Base-by-base conservation (phyloP, 2,888 invertebrate genomes). In the Podotricha telesiphe region DNA sequence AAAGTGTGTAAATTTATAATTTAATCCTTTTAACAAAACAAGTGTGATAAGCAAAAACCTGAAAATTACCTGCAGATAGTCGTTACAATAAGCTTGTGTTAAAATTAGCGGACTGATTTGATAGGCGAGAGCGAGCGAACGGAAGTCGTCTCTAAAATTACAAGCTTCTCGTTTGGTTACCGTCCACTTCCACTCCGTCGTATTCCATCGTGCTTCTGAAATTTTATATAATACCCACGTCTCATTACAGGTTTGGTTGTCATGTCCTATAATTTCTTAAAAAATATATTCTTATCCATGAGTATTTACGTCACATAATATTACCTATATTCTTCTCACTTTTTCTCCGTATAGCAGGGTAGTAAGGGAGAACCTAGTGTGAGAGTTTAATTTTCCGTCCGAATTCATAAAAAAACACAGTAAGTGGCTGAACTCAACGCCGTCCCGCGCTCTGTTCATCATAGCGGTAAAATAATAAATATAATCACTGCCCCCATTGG, bases 131-230 rank as follows among this genome's bases (percentile, higher is more conserved):
- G 74, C 75, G 63, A 68, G 70, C 71, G 73, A 73, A 65, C 78
- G 80, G 79, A 79, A 79, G 77, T 75, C 76, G 74, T 66, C 77
- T 77, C 77, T 79, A 78, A 80, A 80, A 79, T 79, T 78, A 78
- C 78, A 77, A 77, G 76, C 77, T 78, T 76, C 75, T 74, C 74
- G 71, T 68, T 61, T 64, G 65, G 71, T 76, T 75, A 75, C 69
- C 74, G 74, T 75, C 71, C 70, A 76, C 77, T 77, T 77, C 75
- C 73, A 75, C 66, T 53, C 2, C 50, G 34, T 56, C 55, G 67
- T 65, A 62, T 59, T 53, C 55, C 48, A 47, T 42, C 19, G 45
- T 40, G 51, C 17, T 51, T 64, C 22, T 22, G 11, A 15, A 62
- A 61, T 28, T 45, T 61, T 22, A 47, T 61, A 45, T 20, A 20